These are phyloP conservation scores for Cydia strobilella DNA, from an alignment of 1,140 invertebrate genomes.

Conservation along the genomic window DNA sequence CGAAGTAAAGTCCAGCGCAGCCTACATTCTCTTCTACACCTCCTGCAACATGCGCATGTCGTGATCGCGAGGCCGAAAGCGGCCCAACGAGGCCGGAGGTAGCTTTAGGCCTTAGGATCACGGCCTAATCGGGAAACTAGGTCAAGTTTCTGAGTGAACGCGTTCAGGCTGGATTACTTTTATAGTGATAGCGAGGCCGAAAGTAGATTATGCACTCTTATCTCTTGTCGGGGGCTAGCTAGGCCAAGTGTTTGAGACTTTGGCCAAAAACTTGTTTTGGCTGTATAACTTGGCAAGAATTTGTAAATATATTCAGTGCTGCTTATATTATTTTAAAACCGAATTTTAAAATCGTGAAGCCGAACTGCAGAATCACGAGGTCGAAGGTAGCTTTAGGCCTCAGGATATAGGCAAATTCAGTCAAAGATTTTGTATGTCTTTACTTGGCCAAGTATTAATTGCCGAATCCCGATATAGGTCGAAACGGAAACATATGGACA, in stretches of 20 bases:
- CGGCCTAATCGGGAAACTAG: no score
- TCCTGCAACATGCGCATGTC: conserved; percentile 46
- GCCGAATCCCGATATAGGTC: background rate
- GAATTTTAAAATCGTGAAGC: background rate
- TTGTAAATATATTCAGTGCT: background rate
- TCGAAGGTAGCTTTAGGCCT: no score
- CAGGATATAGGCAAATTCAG: no score
- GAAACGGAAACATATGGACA: background rate
- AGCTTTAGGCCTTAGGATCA: background rate
- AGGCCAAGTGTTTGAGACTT: no score
- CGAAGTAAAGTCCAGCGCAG: conserved; percentile 87
- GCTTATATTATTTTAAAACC: background rate
- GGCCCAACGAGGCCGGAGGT: background rate
- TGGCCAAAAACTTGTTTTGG: background rate
- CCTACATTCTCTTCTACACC: conserved; percentile 91
- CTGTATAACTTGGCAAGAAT: background rate
- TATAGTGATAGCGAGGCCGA: background rate
- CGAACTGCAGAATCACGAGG: background rate
- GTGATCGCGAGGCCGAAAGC: background rate
- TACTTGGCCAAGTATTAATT: background rate
- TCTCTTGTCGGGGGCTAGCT: no score
- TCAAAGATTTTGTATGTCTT: no score
- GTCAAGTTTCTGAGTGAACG: background rate
- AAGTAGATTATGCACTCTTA: background rate
- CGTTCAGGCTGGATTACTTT: no score